A percentile compares a stretch with the other conserved stretches of the same genome.
These are phyloP conservation scores for Glaucopsyche alexis DNA, from an alignment of 2,888 invertebrate species.

Conservation along the genomic window DNA sequence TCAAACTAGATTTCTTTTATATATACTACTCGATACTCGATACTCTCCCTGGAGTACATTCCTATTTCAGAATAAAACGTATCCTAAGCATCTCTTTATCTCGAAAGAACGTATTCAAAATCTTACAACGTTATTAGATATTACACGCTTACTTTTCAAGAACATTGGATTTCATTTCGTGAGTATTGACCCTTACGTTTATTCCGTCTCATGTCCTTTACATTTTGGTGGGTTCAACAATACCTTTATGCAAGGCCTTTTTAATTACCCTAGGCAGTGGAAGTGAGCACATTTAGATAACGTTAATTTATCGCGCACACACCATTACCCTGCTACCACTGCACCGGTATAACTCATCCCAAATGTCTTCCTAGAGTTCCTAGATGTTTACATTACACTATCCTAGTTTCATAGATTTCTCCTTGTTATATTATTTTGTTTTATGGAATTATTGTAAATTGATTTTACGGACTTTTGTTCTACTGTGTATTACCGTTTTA, in stretches of 20 bases:
- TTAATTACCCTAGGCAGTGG: conserved; percentile 38
- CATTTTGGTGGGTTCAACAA: neutral
- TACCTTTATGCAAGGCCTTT: conserved; percentile 10
- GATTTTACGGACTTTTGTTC: too few species aligned
- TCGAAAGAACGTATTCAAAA: neutral
- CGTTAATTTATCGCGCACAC: conserved; percentile 71
- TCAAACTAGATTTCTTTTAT: conserved; percentile 20
- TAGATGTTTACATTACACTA: conserved; percentile 39
- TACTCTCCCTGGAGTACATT: neutral
- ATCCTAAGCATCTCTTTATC: neutral
- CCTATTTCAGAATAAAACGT: neutral
- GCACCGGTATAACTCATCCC: conserved; percentile 53
- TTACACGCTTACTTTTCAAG: too few species aligned
- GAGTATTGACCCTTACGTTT: too few species aligned
- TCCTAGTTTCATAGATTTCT: neutral
- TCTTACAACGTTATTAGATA: neutral
- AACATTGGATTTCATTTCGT: too few species aligned
- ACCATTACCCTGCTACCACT: conserved; percentile 60
- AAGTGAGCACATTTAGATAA: conserved; percentile 64
- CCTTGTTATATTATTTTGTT: too few species aligned
- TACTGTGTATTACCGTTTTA: too few species aligned
- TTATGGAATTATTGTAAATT: too few species aligned
- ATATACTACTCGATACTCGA: too few species aligned
- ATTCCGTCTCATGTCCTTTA: too few species aligned
- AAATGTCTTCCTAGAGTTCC: conserved; percentile 46